A percentile compares a stretch with the other conserved stretches of the same genome.
phyloP scores from a whole-genome alignment of 2,113 vertebrate species.

The Pterocles gutturalis region DNA sequence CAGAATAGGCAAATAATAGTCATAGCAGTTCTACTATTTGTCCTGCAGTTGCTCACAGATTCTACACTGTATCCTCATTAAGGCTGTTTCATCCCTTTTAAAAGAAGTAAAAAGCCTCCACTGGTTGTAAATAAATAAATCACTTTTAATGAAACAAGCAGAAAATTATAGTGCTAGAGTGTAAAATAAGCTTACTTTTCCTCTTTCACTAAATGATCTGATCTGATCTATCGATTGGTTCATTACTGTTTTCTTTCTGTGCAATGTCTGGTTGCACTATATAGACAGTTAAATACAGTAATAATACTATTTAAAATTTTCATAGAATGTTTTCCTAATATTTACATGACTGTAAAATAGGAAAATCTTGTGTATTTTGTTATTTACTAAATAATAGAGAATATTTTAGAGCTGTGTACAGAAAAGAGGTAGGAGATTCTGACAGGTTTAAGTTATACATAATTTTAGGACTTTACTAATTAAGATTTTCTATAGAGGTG shows the following conservation, averaged over 20 bases:
- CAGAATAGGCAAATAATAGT: not conserved
- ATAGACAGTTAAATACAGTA: not conserved
- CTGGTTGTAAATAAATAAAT: not conserved
- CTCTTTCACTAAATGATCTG: not conserved
- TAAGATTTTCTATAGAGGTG: not conserved
- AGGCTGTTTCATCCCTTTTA: not conserved
- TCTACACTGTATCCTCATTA: not conserved
- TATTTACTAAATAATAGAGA: not conserved
- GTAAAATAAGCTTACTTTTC: not conserved
- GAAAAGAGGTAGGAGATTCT: not conserved
- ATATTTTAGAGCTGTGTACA: not conserved
- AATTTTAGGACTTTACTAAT: not conserved
- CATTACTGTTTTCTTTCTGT: not conserved
- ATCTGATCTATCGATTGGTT: not conserved
- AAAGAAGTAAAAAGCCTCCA: not conserved
- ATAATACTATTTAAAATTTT: not conserved
- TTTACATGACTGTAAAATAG: not conserved
- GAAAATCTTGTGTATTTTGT: not conserved
- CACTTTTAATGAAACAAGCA: not conserved
- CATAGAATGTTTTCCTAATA: not conserved
- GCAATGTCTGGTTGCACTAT: not conserved
- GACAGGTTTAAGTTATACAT: not conserved
- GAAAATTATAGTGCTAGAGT: not conserved
- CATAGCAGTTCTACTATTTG: not conserved
- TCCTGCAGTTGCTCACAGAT: not conserved